Percentiles rank a stretch among this genome's conserved stretches.
Evolutionary conservation across 1,140 invertebrate genomes (phyloP).

Genomic region (Gryon sp.): DNA sequence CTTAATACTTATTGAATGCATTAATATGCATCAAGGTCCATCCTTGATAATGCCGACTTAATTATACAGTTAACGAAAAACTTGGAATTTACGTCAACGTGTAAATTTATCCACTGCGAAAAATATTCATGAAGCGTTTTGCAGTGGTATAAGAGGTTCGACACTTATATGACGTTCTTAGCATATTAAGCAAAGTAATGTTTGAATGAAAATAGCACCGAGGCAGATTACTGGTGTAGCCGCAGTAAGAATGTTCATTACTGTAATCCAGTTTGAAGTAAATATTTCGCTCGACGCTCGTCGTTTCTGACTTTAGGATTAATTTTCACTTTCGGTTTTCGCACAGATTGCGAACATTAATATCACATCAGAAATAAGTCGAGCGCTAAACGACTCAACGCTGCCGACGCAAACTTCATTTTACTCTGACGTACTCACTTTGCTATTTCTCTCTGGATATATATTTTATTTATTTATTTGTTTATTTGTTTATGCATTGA

Average conservation of each 20-base stretch:
- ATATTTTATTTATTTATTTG: no score
- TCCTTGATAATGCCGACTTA: not conserved
- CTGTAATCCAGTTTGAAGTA: slow-evolving; percentile 8
- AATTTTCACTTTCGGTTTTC: slow-evolving; percentile 31
- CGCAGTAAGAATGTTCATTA: slow-evolving; percentile 12
- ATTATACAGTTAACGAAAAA: slow-evolving; percentile 48
- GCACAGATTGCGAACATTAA: slow-evolving; percentile 16
- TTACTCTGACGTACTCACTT: slow-evolving; percentile 1
- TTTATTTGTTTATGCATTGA: no score
- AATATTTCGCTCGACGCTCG: slow-evolving; percentile 7
- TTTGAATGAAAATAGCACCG: slow-evolving; percentile 37
- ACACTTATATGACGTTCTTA: slow-evolving; percentile 34
- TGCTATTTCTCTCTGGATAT: no score
- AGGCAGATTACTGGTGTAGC: slow-evolving; percentile 14
- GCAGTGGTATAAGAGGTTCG: slow-evolving; percentile 11
- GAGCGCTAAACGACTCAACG: slow-evolving; percentile 2
- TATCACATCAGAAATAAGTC: slow-evolving; percentile 3
- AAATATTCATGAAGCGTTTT: slow-evolving; percentile 41
- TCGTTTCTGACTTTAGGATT: not conserved
- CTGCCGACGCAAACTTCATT: not conserved
- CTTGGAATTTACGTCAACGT: slow-evolving; percentile 33
- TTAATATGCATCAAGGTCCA: slow-evolving; percentile 43
- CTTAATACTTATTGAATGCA: slow-evolving; percentile 26
- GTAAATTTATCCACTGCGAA: slow-evolving; percentile 33
- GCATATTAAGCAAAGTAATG: slow-evolving; percentile 26